These are phyloP conservation scores for Rhabdomys pumilio DNA, from an alignment of 2,797 vertebrate species.

Conservation along the genomic window DNA sequence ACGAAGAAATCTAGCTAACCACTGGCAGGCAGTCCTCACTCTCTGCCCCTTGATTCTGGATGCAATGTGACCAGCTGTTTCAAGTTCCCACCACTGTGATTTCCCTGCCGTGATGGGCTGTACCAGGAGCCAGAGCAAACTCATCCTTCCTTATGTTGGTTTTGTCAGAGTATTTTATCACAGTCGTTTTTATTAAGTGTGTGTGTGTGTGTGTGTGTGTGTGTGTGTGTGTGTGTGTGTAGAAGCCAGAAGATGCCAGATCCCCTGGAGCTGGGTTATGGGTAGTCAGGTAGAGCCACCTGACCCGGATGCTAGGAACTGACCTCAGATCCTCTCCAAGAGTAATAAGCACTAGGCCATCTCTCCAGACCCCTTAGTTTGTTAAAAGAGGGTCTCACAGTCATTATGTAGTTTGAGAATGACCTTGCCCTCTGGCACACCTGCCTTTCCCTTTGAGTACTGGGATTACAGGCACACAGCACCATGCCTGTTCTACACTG, in stretches of 20 bases:
- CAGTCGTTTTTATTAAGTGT: neutral
- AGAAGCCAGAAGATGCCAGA: neutral
- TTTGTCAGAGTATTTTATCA: neutral
- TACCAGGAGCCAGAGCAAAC: neutral
- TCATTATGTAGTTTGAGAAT: neutral
- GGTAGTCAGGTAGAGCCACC: neutral
- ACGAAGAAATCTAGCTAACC: neutral
- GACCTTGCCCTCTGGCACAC: neutral
- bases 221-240: neutral
- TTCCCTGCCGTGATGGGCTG: neutral
- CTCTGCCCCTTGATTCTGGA: neutral
- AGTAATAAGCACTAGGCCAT: neutral
- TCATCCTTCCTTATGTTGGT: too few species aligned
- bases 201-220: neutral
- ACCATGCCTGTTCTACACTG: neutral
- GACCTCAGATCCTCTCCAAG: neutral
- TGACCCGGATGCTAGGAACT: neutral
- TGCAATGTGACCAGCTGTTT: neutral
- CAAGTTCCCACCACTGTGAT: neutral
- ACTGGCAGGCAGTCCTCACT: neutral
- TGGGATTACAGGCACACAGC: too few species aligned
- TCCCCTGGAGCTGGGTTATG: neutral
- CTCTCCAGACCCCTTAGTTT: neutral
- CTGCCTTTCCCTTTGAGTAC: neutral
- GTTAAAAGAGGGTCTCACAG: neutral